Conservation (phyloP, 2,113 vertebrate species). For the Siphamia tubifer region DNA sequence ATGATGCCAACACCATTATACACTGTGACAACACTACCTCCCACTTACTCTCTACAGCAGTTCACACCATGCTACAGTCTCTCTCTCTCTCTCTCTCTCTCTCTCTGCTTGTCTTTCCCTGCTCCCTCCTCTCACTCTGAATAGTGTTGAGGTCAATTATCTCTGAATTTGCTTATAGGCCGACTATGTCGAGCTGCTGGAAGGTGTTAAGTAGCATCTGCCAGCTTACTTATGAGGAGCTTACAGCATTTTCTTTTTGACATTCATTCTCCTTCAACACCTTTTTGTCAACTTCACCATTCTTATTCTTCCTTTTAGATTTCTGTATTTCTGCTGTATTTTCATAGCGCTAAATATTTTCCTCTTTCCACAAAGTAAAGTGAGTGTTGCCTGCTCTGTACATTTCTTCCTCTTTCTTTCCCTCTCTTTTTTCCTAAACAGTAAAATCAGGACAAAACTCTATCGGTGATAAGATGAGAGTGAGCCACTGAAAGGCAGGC, state of each 20-base stretch:
- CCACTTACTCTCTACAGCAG: constrained; percentile 49
- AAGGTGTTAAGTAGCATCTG: constrained; percentile 47
- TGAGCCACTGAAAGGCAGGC: constrained; percentile 40
- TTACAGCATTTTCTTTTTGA: constrained; percentile 10
- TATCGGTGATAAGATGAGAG: constrained; percentile 41
- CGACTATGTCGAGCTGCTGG: constrained; percentile 11
- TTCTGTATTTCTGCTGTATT: neutral
- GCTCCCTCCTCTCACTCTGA: constrained; percentile 40
- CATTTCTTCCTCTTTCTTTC: constrained; percentile 6
- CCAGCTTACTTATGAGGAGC: constrained; percentile 34
- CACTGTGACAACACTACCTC: constrained; percentile 65
- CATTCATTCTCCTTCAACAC: constrained; percentile 13
- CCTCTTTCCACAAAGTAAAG: neutral
- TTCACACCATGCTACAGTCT: constrained; percentile 46
- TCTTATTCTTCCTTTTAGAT: neutral
- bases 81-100: constrained; percentile 38
- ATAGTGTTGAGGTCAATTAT: constrained; percentile 68
- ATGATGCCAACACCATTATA: constrained; percentile 61
- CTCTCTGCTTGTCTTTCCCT: constrained; percentile 12
- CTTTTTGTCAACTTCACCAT: neutral
- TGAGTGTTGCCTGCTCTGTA: constrained; percentile 2
- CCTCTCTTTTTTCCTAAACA: constrained; percentile 1
- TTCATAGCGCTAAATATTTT: neutral
- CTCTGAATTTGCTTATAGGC: constrained; percentile 61
- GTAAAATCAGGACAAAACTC: constrained; percentile 32